Percentiles rank a stretch among this genome's conserved stretches.
Evolutionary conservation across 2,113 vertebrate genomes (phyloP).

Genomic region (Burhinus bistriatus): DNA sequence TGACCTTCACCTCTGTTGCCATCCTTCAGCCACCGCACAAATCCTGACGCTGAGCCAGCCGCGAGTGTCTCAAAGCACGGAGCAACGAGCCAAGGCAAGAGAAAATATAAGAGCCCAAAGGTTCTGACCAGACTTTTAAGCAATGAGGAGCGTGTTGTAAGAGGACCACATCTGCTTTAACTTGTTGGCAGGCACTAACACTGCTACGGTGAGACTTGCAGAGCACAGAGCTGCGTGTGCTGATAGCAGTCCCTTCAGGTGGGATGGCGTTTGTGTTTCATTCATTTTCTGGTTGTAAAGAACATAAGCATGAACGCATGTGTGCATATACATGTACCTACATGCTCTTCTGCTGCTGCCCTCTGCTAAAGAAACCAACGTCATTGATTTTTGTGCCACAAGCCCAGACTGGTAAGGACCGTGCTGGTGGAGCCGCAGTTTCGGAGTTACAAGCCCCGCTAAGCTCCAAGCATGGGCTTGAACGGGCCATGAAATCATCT

Average conservation of each 20-base stretch:
- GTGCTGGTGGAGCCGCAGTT: background rate
- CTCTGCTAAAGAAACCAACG: background rate
- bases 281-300: background rate
- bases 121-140: background rate
- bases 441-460: background rate
- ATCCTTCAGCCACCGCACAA: background rate
- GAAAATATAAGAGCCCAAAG: background rate
- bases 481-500: background rate
- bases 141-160: background rate
- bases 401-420: background rate
- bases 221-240: background rate
- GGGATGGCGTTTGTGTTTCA: background rate
- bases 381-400: background rate
- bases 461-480: background rate
- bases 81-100: background rate
- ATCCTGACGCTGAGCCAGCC: background rate
- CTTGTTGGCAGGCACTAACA: background rate
- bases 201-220: background rate
- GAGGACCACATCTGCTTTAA: background rate
- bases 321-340: background rate
- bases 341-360: background rate
- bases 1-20: background rate
- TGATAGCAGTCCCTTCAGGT: background rate
- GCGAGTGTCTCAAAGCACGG: rapidly evolving
- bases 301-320: rapidly evolving